Evolutionary conservation across 2,797 vertebrate genomes (phyloP).

Genomic region (Myoxocephalus aenaeus): DNA sequence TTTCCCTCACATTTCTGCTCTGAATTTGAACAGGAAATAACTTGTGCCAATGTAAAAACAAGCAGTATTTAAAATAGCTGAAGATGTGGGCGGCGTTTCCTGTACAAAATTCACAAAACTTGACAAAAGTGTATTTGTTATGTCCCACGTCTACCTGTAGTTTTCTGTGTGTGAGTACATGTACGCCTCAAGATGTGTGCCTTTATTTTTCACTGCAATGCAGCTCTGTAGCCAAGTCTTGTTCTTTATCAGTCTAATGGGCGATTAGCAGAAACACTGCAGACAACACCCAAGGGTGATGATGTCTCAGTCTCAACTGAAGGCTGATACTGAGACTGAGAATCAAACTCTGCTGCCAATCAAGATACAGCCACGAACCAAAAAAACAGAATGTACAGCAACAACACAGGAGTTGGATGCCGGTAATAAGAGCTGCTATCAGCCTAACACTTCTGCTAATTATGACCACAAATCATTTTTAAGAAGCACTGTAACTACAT

Average conservation of each 20-base stretch:
- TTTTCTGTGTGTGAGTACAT: not conserved
- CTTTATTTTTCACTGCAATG: not conserved
- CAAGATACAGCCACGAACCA: constrained; percentile 24
- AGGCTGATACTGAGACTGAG: constrained; percentile 21
- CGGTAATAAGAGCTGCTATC: constrained; percentile 28
- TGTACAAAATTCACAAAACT: not conserved
- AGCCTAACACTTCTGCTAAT: not conserved
- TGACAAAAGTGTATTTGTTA: not conserved
- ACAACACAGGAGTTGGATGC: not conserved
- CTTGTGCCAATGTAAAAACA: not conserved
- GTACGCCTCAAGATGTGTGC: not conserved
- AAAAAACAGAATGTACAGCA: constrained; percentile 9
- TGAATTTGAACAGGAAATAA: not conserved
- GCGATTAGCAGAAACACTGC: constrained; percentile 21
- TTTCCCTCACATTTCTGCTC: no score
- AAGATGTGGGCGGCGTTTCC: not conserved
- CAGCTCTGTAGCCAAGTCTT: constrained; percentile 14
- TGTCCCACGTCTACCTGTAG: not conserved
- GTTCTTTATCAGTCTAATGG: constrained; percentile 36
- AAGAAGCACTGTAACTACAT: not conserved
- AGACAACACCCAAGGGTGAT: constrained; percentile 36
- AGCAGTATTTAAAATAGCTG: not conserved
- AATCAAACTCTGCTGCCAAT: constrained; percentile 16
- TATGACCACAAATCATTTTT: not conserved
- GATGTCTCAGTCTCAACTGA: constrained; percentile 27